A percentile compares a stretch with the other conserved stretches of the same genome.
Evolutionary conservation across 2,113 vertebrate genomes (phyloP).

Genomic region (human): GRCh38 chr15:62485001-62485500

Average conservation of each 20-base stretch:
- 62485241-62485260: not conserved
- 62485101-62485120: not conserved
- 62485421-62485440: not conserved
- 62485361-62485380: not conserved
- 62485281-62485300: not conserved
- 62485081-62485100: not conserved
- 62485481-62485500: not conserved
- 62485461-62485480: not conserved
- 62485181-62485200: not conserved
- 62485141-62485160: not conserved
- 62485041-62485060: too few relatives aligned
- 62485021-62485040: not conserved
- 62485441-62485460: not conserved
- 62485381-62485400: not conserved
- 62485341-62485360: not conserved
- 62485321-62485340: not conserved
- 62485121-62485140: not conserved
- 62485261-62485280: not conserved
- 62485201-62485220: not conserved
- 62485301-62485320: not conserved
- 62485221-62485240: not conserved
- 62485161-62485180: not conserved
- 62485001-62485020: not conserved
- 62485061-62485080: not conserved
- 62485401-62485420: not conserved